phyloP scores from a whole-genome alignment of 2,888 invertebrate genomes.

The Eupithecia vulgata region DNA sequence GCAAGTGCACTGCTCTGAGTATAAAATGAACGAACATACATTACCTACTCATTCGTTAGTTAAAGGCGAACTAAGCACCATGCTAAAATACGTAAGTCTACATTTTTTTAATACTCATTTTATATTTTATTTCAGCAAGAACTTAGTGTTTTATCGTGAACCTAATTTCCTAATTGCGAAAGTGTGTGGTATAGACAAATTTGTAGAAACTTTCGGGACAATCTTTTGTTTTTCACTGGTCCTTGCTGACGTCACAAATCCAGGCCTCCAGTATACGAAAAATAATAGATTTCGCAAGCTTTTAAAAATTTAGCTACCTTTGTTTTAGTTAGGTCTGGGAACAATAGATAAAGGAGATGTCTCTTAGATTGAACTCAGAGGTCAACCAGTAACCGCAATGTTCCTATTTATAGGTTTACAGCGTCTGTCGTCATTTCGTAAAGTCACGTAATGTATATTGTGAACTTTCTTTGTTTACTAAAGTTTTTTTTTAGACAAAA shows the following conservation, averaged over 20 bases:
- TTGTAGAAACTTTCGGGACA: neutral
- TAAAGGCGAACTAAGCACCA: slow-evolving; percentile 78
- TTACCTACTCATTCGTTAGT: slow-evolving; percentile 80
- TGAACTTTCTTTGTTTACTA: neutral
- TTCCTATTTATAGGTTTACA: slow-evolving; percentile 30
- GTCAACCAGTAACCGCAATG: slow-evolving; percentile 27
- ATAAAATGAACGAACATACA: slow-evolving; percentile 77
- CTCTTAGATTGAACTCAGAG: slow-evolving; percentile 45
- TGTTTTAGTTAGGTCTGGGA: slow-evolving; percentile 44
- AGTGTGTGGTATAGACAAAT: slow-evolving; percentile 53
- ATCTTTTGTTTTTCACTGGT: neutral
- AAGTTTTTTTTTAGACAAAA: neutral
- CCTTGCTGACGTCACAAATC: neutral
- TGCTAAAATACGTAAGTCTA: slow-evolving; percentile 81
- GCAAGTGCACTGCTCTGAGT: slow-evolving; percentile 72
- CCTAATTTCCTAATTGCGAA: slow-evolving; percentile 46
- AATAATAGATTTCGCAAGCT: neutral
- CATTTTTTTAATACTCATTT: slow-evolving; percentile 34
- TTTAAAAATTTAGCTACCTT: neutral
- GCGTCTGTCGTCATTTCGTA: neutral
- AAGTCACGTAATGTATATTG: neutral
- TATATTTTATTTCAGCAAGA: neutral
- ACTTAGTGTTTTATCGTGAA: slow-evolving; percentile 15
- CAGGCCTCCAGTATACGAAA: neutral
- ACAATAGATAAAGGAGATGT: slow-evolving; percentile 51